Conservation (phyloP, 2,797 vertebrate species). For the Diceros bicornis region DNA sequence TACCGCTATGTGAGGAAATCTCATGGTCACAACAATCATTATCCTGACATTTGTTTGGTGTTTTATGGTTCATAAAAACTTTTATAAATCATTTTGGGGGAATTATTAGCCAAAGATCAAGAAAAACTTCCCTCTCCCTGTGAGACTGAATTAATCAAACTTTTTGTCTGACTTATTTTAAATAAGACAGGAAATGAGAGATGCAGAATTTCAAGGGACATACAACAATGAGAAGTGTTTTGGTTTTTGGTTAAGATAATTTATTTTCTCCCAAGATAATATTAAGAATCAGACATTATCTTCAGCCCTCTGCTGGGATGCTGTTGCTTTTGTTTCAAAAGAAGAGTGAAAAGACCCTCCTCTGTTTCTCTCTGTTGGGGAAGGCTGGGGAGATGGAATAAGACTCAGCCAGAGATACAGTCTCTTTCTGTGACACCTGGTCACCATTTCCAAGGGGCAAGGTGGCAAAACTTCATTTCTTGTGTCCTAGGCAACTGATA, state of each 20-base stretch:
- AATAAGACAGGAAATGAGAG: background rate
- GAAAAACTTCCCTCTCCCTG: background rate
- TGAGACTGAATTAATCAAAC: background rate
- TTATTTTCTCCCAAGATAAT: background rate
- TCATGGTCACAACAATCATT: background rate
- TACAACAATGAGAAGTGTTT: background rate
- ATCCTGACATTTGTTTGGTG: background rate
- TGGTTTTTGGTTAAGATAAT: background rate
- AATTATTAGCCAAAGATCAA: background rate
- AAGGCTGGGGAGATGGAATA: background rate
- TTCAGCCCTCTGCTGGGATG: background rate
- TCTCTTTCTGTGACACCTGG: background rate
- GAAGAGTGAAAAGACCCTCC: background rate
- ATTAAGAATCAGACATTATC: background rate
- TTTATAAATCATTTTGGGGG: background rate
- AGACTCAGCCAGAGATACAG: background rate
- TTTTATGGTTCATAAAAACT: background rate
- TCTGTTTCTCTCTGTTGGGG: background rate
- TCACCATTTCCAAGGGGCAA: background rate
- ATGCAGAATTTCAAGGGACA: background rate
- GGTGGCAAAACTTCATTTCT: background rate
- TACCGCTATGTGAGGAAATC: slow-evolving; percentile 5
- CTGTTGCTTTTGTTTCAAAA: background rate
- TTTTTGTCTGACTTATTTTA: slow-evolving; percentile 14
- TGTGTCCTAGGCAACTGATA: background rate